Percentiles rank a stretch among this genome's conserved stretches.
Evolutionary conservation across 1,140 invertebrate genomes (phyloP).

Genomic region (Drosophila tristis): DNA sequence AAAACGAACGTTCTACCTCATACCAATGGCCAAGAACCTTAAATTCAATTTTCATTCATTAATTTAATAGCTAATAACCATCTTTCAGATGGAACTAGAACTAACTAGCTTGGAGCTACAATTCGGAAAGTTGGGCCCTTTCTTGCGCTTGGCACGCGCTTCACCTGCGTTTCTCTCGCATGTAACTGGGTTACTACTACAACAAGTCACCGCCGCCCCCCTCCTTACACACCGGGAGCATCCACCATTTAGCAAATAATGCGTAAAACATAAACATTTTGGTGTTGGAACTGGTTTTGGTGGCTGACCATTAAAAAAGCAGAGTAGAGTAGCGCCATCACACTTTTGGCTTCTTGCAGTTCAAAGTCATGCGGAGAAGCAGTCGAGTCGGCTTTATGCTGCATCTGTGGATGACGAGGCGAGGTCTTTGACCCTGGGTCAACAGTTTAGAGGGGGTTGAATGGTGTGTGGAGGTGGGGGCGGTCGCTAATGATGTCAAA

Average conservation of each 20-base stretch:
- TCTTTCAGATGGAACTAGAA: conserved; percentile 5
- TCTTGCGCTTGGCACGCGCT: conserved; percentile 9
- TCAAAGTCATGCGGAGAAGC: conserved; percentile 25
- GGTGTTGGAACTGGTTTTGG: conserved; percentile 55
- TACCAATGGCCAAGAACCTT: conserved; percentile 89
- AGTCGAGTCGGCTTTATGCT: conserved; percentile 23
- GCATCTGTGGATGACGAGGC: conserved; percentile 27
- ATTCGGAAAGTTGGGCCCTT: conserved; percentile 4
- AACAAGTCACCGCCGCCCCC: not conserved
- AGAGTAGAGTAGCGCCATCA: not conserved
- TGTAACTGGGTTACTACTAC: conserved; percentile 67
- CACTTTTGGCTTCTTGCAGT: conserved; percentile 29
- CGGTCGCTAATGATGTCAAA: conserved; percentile 41
- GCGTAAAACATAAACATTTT: conserved; percentile 64
- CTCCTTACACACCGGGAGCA: not conserved
- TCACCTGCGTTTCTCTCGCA: conserved; percentile 50
- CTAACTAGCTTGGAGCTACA: not conserved
- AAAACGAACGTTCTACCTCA: conserved; percentile 90
- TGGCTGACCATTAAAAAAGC: conserved; percentile 18
- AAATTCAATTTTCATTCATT: not conserved
- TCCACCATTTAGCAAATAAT: conserved; percentile 27
- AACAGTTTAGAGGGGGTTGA: conserved; percentile 5
- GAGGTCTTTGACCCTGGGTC: conserved; percentile 67
- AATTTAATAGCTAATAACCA: not conserved
- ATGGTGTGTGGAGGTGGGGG: conserved; percentile 1